These are phyloP conservation scores for Galleria mellonella DNA, from an alignment of 1,140 invertebrate species.

Conservation along the genomic window DNA sequence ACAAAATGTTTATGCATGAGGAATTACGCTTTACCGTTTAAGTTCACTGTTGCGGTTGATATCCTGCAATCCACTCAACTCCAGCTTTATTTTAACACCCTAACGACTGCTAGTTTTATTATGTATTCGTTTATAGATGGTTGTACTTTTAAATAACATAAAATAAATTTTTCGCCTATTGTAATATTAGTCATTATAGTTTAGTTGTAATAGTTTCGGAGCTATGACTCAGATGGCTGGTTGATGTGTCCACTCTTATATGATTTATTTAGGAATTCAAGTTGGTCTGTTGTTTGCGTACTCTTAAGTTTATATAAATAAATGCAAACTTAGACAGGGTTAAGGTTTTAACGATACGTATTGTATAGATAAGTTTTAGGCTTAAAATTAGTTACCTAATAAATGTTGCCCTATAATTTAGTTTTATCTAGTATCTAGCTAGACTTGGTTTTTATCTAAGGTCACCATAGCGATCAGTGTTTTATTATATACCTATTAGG, in stretches of 20 bases:
- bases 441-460: background rate
- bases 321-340: conserved; percentile 1
- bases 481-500: background rate
- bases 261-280: conserved; percentile 38
- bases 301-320: conserved; percentile 8
- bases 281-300: conserved; percentile 23
- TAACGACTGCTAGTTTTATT: conserved; percentile 3
- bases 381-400: conserved; percentile 12
- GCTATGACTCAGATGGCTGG: conserved; percentile 53
- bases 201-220: conserved; percentile 33
- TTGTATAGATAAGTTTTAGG: conserved; percentile 4
- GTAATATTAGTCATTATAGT: conserved; percentile 18
- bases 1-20: background rate
- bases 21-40: background rate
- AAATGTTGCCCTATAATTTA: conserved; percentile 3
- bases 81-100: background rate
- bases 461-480: background rate
- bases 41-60: too few species aligned
- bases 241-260: conserved; percentile 62
- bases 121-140: background rate
- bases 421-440: conserved; percentile 1
- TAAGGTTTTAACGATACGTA: conserved; percentile 11
- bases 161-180: conserved; percentile 18
- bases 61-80: too few species aligned
- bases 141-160: conserved; percentile 1